Evolutionary conservation across 2,888 invertebrate genomes (phyloP).

Genomic region (Lottia scabra): DNA sequence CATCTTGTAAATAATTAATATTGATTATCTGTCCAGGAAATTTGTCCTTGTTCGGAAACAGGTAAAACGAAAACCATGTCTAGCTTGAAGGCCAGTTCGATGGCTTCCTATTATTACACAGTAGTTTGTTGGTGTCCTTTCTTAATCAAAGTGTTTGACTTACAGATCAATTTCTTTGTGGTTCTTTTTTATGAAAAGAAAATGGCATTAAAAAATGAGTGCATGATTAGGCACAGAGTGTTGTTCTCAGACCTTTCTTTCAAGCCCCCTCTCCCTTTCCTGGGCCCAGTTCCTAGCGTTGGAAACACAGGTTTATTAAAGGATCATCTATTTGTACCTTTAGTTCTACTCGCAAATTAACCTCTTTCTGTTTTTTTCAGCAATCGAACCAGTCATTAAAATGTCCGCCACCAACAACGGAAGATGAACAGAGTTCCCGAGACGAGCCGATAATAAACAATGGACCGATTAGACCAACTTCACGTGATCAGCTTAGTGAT

Average conservation of each 20-base stretch:
- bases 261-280: too few relatives aligned
- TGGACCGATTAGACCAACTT: slow-evolving; percentile 32
- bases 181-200: too few relatives aligned
- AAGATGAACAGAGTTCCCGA: background rate
- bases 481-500: slow-evolving; percentile 43
- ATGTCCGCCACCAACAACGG: background rate
- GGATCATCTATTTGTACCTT: too few relatives aligned
- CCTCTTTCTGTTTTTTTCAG: background rate
- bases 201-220: too few relatives aligned
- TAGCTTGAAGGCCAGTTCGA: background rate
- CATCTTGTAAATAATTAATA: background rate
- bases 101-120: background rate
- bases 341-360: too few relatives aligned
- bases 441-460: slow-evolving; percentile 38
- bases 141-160: too few relatives aligned
- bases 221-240: too few relatives aligned
- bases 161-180: too few relatives aligned
- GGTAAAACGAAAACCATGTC: background rate
- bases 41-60: background rate
- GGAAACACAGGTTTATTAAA: too few relatives aligned
- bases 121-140: too few relatives aligned
- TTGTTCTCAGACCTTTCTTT: too few relatives aligned
- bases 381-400: background rate
- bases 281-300: too few relatives aligned
- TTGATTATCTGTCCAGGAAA: background rate